Evolutionary conservation across 2,113 vertebrate species (phyloP), one percentile per base, ranked within the genome.

Genomic region (Centrocercus urophasianus): DNA sequence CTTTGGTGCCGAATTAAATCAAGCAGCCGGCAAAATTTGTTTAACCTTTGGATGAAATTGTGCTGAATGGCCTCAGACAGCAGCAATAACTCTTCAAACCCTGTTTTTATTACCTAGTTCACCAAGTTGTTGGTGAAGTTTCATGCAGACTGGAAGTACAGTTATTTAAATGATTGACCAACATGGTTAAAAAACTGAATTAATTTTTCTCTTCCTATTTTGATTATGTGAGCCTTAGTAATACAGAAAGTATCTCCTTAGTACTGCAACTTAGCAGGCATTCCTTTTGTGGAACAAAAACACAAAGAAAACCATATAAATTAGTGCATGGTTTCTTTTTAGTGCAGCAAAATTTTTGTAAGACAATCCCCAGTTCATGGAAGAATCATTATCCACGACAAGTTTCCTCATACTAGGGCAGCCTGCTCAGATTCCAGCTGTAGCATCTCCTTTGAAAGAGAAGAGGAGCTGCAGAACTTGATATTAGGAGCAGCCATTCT

Each of bases 11-110:
- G 84, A 87, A 92, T 91, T 94, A 91, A 92, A 94, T 91, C 64
- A 76, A 47, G 78, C 71, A 96, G 81, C 21, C 24, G 1, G 77
- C 83, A 93, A 77, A 92, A 87, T 91, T 96, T 93, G 57, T 93
- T 94, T 95, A 94, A 94, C 89, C 89, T 93, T 91, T 96, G 74
- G 64, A 77, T 90, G 47, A 92, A 91, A 80, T 89, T 73, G 71
- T 70, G 70, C 28, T 91, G 78, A 87, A 83, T 94, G 85, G 21
- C 78, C 70, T 50, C 59, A 70, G 45, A 86, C n/a, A 50, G n/a
- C 61, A 84, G n/a, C 63, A 90, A 21, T 63, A 79, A 2, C 42
- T 65, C 52, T 75, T 72, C 59, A 82, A 34, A 56, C 7, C 12
- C n/a, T 54, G 27, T 42, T 27, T 79, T 88, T 65, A 56, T 56